Base-by-base conservation (phyloP, 1,140 invertebrate genomes). In the Brachionus paranguensis region DNA sequence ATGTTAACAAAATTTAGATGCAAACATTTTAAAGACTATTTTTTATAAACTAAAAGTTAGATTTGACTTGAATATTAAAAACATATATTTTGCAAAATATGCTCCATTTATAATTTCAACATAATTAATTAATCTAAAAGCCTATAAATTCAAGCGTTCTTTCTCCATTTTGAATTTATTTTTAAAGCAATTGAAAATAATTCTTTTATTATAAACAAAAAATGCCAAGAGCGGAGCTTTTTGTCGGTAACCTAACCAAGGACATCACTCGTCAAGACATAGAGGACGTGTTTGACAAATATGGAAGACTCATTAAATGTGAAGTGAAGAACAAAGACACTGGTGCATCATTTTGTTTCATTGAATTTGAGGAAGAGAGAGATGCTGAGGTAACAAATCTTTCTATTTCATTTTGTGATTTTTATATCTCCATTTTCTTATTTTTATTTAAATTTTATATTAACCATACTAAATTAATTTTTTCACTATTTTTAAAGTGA, bases 291-390 rank as follows among this genome's bases (percentile, higher is more conserved):
- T 87, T 87, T 70, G 86, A 87, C 53, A 84, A 86, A 68, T 87
- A 87, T 68, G 86, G 86, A 24, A 81, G 85, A 24, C 43, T 87
- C 0, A 33, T 87, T n/a, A 68, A 86, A 53, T 87, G 86, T 70
- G 86, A 87, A 83, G 85, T 87, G 0, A 87, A 87, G 85, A 87
- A 86, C 33, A 85, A 83, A 43, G 83, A 55, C 20, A 70, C 27
- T 50, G 68, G 84, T 14, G 50, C 85, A 85, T 86, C 86, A 12
- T 87, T 86, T 85, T 86, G 86, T 17, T 87, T 87, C 85, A 86
- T 87, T 27, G 86, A 87, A 84, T 87, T 87, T 76, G 86, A 87
- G 79, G 86, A 87, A 74, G 85, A 86, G 53, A 53, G 86, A 17
- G 86, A 87, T 85, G 86, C 86, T 2, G 86, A 87, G 85, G 86